A percentile compares a stretch with the other conserved stretches of the same genome.
These are phyloP conservation scores for Dryadula phaetusa DNA, from an alignment of 2,888 invertebrate species.

Conservation along the genomic window DNA sequence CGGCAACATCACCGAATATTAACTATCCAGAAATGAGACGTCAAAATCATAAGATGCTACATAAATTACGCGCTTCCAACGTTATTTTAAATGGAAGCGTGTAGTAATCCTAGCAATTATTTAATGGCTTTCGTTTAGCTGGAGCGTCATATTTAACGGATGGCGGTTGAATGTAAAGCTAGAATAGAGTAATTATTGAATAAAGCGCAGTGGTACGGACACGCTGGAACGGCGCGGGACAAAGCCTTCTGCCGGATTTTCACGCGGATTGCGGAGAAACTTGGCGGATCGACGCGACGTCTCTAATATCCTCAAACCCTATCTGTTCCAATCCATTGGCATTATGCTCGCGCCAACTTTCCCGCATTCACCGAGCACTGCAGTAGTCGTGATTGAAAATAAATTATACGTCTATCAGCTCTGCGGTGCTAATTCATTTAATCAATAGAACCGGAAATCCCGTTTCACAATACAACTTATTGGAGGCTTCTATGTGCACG, in stretches of 20 bases:
- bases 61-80: conserved; percentile 66
- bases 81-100: conserved; percentile 64
- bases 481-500: not conserved
- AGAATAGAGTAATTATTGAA: conserved; percentile 26
- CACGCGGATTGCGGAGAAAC: conserved; percentile 44
- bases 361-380: conserved; percentile 42
- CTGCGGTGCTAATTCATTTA: conserved; percentile 40
- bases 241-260: conserved; percentile 42
- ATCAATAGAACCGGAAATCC: conserved; percentile 34
- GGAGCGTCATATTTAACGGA: conserved; percentile 23
- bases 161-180: not conserved
- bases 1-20: conserved; percentile 51
- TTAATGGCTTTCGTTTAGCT: conserved; percentile 57
- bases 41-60: conserved; percentile 74
- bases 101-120: conserved; percentile 73
- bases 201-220: not conserved
- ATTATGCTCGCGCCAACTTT: conserved; percentile 41
- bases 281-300: conserved; percentile 42
- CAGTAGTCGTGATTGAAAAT: conserved; percentile 49
- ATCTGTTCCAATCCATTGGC: conserved; percentile 40
- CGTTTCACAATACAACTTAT: conserved; percentile 18
- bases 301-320: conserved; percentile 45
- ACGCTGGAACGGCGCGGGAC: conserved; percentile 34
- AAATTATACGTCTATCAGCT: conserved; percentile 47
- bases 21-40: conserved; percentile 64